Conservation (phyloP, 2,797 vertebrate species). For the Octomys mimax region DNA sequence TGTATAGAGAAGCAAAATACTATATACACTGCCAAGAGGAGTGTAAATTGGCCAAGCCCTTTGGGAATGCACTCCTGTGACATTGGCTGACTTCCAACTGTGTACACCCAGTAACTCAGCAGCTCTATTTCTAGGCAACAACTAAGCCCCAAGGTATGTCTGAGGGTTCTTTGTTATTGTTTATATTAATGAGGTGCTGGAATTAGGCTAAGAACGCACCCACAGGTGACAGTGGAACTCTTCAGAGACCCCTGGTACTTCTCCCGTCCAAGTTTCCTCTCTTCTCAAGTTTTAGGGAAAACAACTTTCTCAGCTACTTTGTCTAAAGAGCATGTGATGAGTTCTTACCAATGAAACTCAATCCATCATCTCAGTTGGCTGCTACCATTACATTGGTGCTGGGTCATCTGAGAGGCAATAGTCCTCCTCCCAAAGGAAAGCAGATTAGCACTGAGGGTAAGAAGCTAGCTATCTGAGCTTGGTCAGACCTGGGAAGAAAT, state of each 20-base stretch:
- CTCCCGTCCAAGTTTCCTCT: not conserved
- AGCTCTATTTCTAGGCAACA: slow-evolving; percentile 32
- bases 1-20: not conserved
- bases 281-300: not conserved
- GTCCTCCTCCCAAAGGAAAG: not conserved
- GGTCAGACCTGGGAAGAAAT: not conserved
- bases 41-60: not conserved
- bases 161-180: not conserved
- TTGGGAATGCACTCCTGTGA: not conserved
- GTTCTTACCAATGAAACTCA: not conserved
- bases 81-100: not conserved
- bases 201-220: not conserved
- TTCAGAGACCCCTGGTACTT: not conserved
- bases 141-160: not conserved
- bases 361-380: not conserved
- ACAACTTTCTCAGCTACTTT: not conserved
- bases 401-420: not conserved
- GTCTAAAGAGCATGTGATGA: not conserved
- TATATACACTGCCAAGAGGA: accelerated
- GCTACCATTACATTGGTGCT: not conserved
- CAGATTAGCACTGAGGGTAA: not conserved
- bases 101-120: not conserved
- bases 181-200: not conserved
- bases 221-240: not conserved
- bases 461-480: not conserved